phyloP scores from a whole-genome alignment of 2,888 invertebrate species.

The Augochlorella aurata region DNA sequence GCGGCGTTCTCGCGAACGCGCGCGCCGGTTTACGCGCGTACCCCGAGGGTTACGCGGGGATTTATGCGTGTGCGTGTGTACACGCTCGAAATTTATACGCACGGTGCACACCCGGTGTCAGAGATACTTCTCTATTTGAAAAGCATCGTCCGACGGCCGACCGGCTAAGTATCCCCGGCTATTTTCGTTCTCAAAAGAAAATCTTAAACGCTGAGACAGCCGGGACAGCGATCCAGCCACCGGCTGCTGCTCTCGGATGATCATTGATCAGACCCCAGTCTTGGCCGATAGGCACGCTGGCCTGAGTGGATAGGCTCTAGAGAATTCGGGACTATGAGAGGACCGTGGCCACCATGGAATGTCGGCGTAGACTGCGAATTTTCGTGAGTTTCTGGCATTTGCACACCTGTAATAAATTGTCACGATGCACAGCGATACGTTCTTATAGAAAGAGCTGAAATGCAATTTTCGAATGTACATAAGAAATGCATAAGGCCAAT shows the following conservation, averaged over 20 bases:
- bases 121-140: slow-evolving; percentile 45
- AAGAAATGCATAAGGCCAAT: no score
- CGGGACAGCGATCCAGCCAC: slow-evolving; percentile 11
- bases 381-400: no score
- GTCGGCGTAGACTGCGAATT: no score
- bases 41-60: slow-evolving; percentile 60
- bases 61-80: slow-evolving; percentile 55
- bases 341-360: neutral
- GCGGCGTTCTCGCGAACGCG: slow-evolving; percentile 12
- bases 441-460: no score
- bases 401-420: no score
- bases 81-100: slow-evolving; percentile 54
- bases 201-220: slow-evolving; percentile 25
- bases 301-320: neutral
- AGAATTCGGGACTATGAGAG: neutral
- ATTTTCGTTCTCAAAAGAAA: slow-evolving; percentile 42
- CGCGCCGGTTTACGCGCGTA: slow-evolving; percentile 51
- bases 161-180: slow-evolving; percentile 24
- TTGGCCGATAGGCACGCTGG: neutral
- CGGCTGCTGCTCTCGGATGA: neutral
- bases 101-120: slow-evolving; percentile 39
- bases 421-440: no score
- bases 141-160: slow-evolving; percentile 16
- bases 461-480: no score
- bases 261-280: neutral